Conservation (phyloP, 2,113 vertebrate species). For the Micromys minutus region DNA sequence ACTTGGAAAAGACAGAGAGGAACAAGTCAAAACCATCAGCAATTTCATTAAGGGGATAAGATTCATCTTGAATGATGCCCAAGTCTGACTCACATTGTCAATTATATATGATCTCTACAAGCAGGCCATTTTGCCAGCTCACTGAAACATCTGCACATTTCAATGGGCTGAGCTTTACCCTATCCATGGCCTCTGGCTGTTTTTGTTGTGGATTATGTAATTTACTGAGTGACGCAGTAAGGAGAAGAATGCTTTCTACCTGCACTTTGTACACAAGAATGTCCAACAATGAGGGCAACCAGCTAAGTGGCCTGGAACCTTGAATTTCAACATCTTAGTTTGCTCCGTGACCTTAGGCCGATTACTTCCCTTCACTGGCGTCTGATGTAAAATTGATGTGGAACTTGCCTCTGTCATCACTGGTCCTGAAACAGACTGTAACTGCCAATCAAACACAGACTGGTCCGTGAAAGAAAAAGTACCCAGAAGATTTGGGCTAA, state of each 20-base stretch:
- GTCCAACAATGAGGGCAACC: conserved; percentile 44
- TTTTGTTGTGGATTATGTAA: conserved; percentile 76
- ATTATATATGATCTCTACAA: conserved; percentile 73
- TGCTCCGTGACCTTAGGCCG: conserved; percentile 70
- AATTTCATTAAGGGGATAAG: conserved; percentile 79
- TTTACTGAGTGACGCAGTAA: conserved; percentile 63
- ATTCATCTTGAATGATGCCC: conserved; percentile 79
- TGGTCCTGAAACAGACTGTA: conserved; percentile 18
- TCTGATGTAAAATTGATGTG: conserved; percentile 59
- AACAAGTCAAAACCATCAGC: conserved; percentile 82
- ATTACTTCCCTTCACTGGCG: conserved; percentile 57
- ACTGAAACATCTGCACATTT: conserved; percentile 63
- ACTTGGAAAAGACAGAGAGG: conserved; percentile 76
- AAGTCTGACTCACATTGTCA: conserved; percentile 80
- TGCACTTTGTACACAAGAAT: conserved; percentile 49
- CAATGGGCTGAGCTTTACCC: conserved; percentile 52
- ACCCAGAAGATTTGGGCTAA: conserved; percentile 2
- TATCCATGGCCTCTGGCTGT: conserved; percentile 60
- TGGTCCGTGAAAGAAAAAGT: background rate
- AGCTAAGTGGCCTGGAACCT: conserved; percentile 40
- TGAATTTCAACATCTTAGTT: conserved; percentile 68
- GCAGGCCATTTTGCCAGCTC: conserved; percentile 59
- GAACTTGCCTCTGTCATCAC: conserved; percentile 42
- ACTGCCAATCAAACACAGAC: conserved; percentile 9
- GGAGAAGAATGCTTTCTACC: conserved; percentile 73